phyloP scores from a whole-genome alignment of 2,113 vertebrate genomes.

The Marmota monax region DNA sequence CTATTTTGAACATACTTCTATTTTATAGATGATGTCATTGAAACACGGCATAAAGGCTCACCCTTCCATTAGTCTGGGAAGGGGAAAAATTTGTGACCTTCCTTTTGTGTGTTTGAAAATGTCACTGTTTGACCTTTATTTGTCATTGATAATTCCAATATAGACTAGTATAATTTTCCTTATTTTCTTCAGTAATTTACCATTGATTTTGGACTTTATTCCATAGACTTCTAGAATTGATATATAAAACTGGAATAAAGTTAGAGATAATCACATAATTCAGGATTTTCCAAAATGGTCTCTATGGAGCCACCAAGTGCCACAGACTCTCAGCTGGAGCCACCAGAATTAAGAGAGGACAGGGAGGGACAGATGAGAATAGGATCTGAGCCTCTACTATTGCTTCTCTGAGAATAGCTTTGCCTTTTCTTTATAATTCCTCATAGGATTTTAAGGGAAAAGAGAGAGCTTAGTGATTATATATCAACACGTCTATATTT shows the following conservation, averaged over 20 bases:
- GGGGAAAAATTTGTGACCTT: not conserved
- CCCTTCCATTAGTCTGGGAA: not conserved
- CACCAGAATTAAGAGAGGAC: not conserved
- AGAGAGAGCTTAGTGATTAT: not conserved
- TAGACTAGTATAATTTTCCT: not conserved
- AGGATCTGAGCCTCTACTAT: too few species aligned
- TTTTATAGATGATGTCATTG: not conserved
- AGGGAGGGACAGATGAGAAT: rapidly evolving
- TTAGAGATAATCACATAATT: not conserved
- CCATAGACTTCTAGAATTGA: not conserved
- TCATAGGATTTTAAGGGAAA: not conserved
- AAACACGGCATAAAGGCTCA: not conserved
- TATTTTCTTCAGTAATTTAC: not conserved
- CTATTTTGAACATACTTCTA: conserved; percentile 37
- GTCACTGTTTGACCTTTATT: not conserved
- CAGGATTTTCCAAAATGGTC: not conserved
- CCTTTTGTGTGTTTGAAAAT: not conserved
- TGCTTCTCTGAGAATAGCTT: not conserved
- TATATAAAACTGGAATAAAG: not conserved
- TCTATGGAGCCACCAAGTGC: too few species aligned
- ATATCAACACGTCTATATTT: not conserved
- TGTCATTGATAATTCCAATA: not conserved
- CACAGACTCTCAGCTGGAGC: not conserved
- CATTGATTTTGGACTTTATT: not conserved
- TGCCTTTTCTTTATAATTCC: not conserved